Evolutionary conservation across 1,140 invertebrate species (phyloP).

Genomic region (Patella vulgata): DNA sequence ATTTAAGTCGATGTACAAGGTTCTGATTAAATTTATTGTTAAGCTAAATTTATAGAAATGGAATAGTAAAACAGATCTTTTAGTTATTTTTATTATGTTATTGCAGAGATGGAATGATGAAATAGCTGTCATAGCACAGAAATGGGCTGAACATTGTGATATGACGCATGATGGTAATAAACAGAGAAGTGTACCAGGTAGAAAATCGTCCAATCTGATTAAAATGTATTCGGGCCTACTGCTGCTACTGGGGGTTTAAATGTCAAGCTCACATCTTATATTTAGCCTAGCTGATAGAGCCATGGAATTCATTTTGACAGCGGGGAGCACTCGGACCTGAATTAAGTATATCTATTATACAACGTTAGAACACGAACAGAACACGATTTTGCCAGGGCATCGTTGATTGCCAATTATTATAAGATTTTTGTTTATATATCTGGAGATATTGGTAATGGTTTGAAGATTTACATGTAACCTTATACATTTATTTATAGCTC

Average conservation of each 20-base stretch:
- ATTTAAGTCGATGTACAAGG: background rate
- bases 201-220: too few species aligned
- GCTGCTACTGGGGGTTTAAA: background rate
- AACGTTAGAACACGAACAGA: too few species aligned
- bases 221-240: background rate
- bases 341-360: background rate
- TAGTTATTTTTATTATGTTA: background rate
- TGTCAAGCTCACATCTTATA: background rate
- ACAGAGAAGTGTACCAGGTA: conserved; percentile 36
- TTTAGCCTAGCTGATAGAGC: background rate
- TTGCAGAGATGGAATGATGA: conserved; percentile 39
- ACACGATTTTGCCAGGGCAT: background rate
- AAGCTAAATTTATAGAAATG: background rate
- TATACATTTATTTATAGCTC: conserved; percentile 19
- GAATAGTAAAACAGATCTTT: background rate
- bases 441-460: background rate
- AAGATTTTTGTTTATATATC: background rate
- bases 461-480: background rate
- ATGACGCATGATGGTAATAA: conserved; percentile 29
- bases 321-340: background rate
- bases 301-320: background rate
- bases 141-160: conserved; percentile 44
- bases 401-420: background rate
- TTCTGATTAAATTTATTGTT: background rate
- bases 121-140: conserved; percentile 45